phyloP scores from a whole-genome alignment of 2,797 vertebrate species.

The Scarus forsteni region DNA sequence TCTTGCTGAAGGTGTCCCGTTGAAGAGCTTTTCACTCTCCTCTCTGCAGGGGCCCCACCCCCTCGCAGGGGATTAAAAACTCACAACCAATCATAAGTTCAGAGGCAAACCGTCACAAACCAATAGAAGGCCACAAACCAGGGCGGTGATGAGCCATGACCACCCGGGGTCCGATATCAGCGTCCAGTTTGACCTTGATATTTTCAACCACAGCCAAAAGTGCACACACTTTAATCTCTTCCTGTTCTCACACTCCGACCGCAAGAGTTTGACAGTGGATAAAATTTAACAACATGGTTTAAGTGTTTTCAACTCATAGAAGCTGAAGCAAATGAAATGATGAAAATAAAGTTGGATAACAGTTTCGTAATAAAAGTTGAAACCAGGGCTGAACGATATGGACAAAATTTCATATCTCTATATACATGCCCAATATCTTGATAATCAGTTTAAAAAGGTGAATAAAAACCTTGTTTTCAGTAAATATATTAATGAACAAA shows the following conservation, averaged over 20 bases:
- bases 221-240: background rate
- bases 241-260: background rate
- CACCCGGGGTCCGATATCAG: constrained; percentile 42
- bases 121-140: constrained; percentile 50
- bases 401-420: no score
- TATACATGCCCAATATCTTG: no score
- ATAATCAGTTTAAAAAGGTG: no score
- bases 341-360: no score
- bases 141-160: constrained; percentile 26
- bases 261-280: background rate
- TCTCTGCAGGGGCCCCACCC: constrained; percentile 40
- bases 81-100: constrained; percentile 58
- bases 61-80: constrained; percentile 71
- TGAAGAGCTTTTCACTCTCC: constrained; percentile 66
- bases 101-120: constrained; percentile 15
- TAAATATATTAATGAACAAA: no score
- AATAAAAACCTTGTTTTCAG: no score
- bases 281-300: background rate
- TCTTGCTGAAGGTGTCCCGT: constrained; percentile 41
- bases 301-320: no score
- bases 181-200: constrained; percentile 63
- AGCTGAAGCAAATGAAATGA: no score
- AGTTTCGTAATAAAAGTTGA: no score
- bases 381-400: no score
- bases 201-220: constrained; percentile 20